Evolutionary conservation across 2,888 invertebrate species (phyloP), one percentile per base, ranked within the genome.

Genomic region (Lymantria monacha): DNA sequence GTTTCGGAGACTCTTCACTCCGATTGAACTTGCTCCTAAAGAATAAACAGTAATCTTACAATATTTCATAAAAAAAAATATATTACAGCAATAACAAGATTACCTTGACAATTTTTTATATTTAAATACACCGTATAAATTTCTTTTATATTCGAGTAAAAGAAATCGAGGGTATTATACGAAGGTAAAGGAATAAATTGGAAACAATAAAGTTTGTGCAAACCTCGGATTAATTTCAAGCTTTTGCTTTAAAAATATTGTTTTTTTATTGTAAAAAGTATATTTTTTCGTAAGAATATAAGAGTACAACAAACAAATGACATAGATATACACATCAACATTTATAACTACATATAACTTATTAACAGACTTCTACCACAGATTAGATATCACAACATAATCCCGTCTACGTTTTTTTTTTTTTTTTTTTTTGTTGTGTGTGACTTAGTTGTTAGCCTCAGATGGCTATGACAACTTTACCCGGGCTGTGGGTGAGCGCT

Each of bases 191-290:
- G 63, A 60, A 63, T 64, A 70, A 22, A 73, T 70, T 71, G 64
- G 63, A 66, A 62, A 69, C 66, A 69, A 70, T 72, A 71, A 70
- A 74, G 61, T 70, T 62, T 13, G 46, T 56, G 40, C 45, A 55
- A 40, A 49, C 36, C 38, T 38, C 13, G 13, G 13, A 57, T 57
- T 42, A 53, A 53, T 46, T 49, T 50, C 10, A 49, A 55, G 13
- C 51, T 56, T 50, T 15, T n/a, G 46, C 22, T 22, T 55, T 49
- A 46, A 44, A 53, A 10, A 22, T 15, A 9, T 41, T 15, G 7
- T 41, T 1, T 41, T n/a, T 22, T 10, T 41, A 41, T 9, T 14
- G 41, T 22, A 41, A 14, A 12, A n/a, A n/a, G n/a, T n/a, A n/a
- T n/a, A n/a, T n/a, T n/a, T n/a, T n/a, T n/a, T n/a, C n/a, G n/a